Base-by-base conservation (phyloP, 2,113 vertebrate genomes). In the Pelmatolapia mariae region DNA sequence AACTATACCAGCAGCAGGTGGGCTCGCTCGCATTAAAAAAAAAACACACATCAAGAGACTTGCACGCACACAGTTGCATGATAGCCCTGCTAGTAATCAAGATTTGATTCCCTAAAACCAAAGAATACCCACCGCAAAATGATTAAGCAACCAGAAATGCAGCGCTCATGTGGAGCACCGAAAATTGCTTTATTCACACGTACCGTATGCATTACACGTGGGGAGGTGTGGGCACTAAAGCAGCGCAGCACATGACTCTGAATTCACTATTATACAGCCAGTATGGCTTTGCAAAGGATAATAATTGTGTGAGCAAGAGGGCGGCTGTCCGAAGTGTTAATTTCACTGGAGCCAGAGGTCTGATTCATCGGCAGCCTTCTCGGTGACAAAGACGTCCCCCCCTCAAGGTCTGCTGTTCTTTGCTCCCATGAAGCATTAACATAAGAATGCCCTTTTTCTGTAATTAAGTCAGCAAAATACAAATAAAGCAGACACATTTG, bases 1-100 rank as follows among this genome's bases (percentile, higher is more conserved):
- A 63, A 89, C 85, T 89, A 88, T 87, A 91, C 86, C 81, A 90
- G 57, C 89, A 90, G 85, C 84, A 82, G 91, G 92, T 24, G 57
- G 88, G 71, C 85, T 88, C 13, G 16, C 16, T 24, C 66, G 54
- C 80, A 63, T 73, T 81, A 40, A 66, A 66, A 80, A 6, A 78
- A 61, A 73, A 38, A 59, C 47, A 79, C 8, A 56, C 12, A 57
- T 24, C 10, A 1, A 40, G 36, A 68, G 7, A 68, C 36, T 40
- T 40, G 63, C 80, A 82, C 19, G 40, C 10, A 81, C 10, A n/a
- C 68, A 81, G n/a, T 52, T 63, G 50, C 54, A 81, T 52, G 57
- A 86, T 80, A 82, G 16, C 82, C 13, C 38, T 71, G 26, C 31
- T 82, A 82, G 81, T 66, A 85, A 76, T 89, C 24, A 76, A 82